A percentile compares a stretch with the other conserved stretches of the same genome.
These are phyloP conservation scores for Periphyllus acericola DNA, from an alignment of 2,888 invertebrate genomes.

Conservation along the genomic window DNA sequence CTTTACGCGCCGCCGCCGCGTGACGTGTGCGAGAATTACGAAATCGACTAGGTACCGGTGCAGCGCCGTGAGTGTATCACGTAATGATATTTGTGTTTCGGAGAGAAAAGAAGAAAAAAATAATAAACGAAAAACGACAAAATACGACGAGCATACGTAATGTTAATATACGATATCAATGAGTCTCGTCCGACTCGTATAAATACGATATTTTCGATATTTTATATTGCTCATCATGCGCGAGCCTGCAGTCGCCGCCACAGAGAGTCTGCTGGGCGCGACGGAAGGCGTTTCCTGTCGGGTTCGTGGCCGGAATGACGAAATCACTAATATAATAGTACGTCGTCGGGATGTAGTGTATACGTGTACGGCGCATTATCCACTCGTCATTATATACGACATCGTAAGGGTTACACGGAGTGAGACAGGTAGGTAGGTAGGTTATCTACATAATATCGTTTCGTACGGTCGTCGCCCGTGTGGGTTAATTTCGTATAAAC, in stretches of 20 bases:
- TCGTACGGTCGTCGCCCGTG: background rate
- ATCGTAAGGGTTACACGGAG: slow-evolving; percentile 8
- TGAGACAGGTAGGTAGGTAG: background rate
- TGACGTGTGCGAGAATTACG: slow-evolving; percentile 41
- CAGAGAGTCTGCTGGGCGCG: slow-evolving; percentile 50
- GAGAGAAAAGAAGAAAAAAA: background rate
- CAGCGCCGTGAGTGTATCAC: background rate
- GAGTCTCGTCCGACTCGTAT: slow-evolving; percentile 19
- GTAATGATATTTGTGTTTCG: no score
- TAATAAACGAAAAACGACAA: background rate
- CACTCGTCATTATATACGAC: background rate
- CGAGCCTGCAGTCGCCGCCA: slow-evolving; percentile 37
- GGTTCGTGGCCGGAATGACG: slow-evolving; percentile 63
- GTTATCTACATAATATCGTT: background rate
- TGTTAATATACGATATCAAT: slow-evolving; percentile 8
- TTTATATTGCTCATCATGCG: slow-evolving; percentile 22
- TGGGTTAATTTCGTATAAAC: background rate
- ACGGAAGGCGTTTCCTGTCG: slow-evolving; percentile 62
- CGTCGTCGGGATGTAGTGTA: background rate
- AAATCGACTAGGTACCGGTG: slow-evolving; percentile 15
- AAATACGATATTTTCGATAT: slow-evolving; percentile 32
- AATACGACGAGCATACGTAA: slow-evolving; percentile 21
- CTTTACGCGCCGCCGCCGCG: slow-evolving; percentile 2
- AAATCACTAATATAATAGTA: slow-evolving; percentile 38
- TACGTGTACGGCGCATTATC: background rate